Evolutionary conservation across 2,888 invertebrate genomes (phyloP).

Genomic region (Orthosia cruda): DNA sequence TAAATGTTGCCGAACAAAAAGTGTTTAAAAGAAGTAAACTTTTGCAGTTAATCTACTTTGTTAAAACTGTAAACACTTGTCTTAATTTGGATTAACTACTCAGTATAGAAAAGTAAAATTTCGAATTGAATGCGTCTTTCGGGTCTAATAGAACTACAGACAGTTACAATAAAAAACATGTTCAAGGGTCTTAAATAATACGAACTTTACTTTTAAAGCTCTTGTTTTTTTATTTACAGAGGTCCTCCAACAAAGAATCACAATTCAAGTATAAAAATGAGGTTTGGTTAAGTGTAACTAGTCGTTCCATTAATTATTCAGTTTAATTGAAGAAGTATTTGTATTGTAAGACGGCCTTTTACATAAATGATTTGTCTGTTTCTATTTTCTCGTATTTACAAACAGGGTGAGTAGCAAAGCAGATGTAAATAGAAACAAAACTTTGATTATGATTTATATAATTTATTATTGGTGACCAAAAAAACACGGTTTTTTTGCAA

Average conservation of each 20-base stretch:
- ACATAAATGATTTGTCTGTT: too few species aligned
- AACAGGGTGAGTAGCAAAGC: too few species aligned
- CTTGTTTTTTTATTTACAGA: conserved; percentile 17
- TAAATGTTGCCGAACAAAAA: conserved; percentile 13
- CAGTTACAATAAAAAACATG: not conserved
- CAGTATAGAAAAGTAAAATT: conserved; percentile 3
- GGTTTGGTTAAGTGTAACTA: too few species aligned
- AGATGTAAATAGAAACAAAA: too few species aligned
- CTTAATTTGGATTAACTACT: conserved; percentile 12
- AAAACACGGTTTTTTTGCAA: too few species aligned
- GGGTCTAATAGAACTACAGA: conserved; percentile 9
- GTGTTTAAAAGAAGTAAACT: conserved; percentile 23
- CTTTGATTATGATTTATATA: too few species aligned
- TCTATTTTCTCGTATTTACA: too few species aligned
- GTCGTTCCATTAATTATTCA: too few species aligned
- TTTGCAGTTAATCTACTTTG: conserved; percentile 27
- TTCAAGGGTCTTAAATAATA: conserved; percentile 18
- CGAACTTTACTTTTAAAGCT: conserved; percentile 17
- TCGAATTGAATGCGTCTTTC: conserved; percentile 23
- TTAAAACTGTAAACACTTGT: conserved; percentile 26
- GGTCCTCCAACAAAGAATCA: not conserved
- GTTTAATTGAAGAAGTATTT: too few species aligned
- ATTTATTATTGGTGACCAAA: too few species aligned
- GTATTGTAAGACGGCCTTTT: too few species aligned
- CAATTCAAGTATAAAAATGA: too few species aligned